Evolutionary conservation across 2,113 vertebrate species (phyloP), one percentile per base, ranked within the genome.

Genomic region (Procavia capensis): DNA sequence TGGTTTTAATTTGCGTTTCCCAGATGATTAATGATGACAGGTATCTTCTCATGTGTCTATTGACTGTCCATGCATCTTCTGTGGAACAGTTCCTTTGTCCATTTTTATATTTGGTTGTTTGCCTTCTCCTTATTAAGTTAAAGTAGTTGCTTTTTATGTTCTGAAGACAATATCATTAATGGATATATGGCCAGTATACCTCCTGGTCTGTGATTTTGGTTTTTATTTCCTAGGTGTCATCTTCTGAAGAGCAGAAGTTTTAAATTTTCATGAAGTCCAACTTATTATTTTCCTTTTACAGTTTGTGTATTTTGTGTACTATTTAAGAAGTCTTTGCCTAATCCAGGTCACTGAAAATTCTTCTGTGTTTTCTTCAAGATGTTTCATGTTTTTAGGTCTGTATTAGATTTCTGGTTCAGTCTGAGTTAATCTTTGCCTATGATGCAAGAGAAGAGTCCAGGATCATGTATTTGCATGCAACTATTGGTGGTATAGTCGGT

Each of bases 321-420:
- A 25, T 57, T 54, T 59, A 96, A 85, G 66, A 80, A 85, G 43
- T 45, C 34, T 94, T 90, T 86, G 50, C 25, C 50, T 92, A 39
- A 81, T 39, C 47, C 16, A 36, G 36, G 43, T 74, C 39, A 85
- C 64, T 85, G 57, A 89, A 75, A 47, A 74, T 66, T 92, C 54
- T 66, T 92, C 50, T 94, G 0, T 41, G 14, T 88, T 75, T 85
- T 89, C 25, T 45, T 92, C 25, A 85, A 84, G 29, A 84, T 2
- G 61, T 36, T 79, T 72, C 59, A 39, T 90, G 36, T 27, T 79
- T 88, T 87, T n/a, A 57, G 25, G 34, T 61, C 27, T 68, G 29
- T 25, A 45, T 50, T 54, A 82, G 39, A 19, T 50, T 41, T 75
- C 0, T 74, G 50, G 14, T 59, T 24, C 43, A 74, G 84, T 57